Conservation (phyloP, 2,113 vertebrate genomes). For the Cervus canadensis region DNA sequence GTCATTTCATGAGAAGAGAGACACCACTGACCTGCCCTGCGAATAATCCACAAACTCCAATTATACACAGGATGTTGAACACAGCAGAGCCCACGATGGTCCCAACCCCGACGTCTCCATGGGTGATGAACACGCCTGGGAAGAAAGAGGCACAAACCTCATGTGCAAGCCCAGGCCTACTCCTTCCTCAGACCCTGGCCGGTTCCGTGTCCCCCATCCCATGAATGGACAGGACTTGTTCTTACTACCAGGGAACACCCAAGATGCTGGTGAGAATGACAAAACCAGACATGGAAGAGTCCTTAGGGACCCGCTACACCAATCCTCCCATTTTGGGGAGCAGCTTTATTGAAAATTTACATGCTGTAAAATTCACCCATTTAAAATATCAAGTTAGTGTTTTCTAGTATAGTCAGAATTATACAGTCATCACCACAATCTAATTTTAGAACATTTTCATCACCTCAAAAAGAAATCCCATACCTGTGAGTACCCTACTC, state of each 20-base stretch:
- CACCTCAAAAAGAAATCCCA: neutral
- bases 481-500: neutral
- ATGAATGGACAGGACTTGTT: accelerated
- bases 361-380: accelerated
- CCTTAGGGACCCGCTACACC: accelerated
- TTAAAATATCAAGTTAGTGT: neutral
- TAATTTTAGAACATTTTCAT: neutral
- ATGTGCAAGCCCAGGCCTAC: neutral
- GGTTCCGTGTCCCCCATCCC: neutral
- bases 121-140: constrained; percentile 98
- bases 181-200: neutral
- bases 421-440: neutral
- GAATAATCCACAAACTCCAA: constrained; percentile 96
- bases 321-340: neutral
- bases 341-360: neutral
- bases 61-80: constrained; percentile 98
- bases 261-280: accelerated
- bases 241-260: neutral
- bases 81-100: constrained; percentile 98
- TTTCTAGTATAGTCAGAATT: neutral
- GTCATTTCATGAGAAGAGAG: neutral
- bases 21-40: constrained; percentile 93
- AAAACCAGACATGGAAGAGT: neutral
- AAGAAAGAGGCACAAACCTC: neutral
- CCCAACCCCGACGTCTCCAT: constrained; percentile 96